Evolutionary conservation across 1,140 invertebrate genomes (phyloP).

Genomic region (Pinna nobilis): DNA sequence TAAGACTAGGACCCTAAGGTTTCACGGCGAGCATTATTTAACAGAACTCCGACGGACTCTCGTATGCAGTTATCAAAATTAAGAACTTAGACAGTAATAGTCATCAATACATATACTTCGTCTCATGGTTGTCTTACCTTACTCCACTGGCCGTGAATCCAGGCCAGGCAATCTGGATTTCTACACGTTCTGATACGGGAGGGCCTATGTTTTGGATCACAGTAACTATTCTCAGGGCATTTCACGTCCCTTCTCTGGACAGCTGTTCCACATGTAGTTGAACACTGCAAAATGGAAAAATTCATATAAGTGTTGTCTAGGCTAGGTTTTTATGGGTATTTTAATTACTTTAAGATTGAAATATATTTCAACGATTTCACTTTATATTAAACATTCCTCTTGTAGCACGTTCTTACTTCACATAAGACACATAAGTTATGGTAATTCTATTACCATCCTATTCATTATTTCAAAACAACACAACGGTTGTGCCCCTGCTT

Average conservation of each 20-base stretch:
- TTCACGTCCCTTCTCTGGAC: conserved; percentile 61
- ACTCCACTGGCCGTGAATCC: conserved; percentile 75
- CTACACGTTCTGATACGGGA: conserved; percentile 56
- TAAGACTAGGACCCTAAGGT: too few relatives aligned
- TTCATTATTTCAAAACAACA: too few relatives aligned
- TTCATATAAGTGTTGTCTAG: too few relatives aligned
- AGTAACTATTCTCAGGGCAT: conserved; percentile 63
- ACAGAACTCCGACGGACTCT: background rate
- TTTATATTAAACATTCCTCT: background rate
- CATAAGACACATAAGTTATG: background rate
- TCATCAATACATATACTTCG: background rate
- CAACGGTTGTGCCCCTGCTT: too few relatives aligned
- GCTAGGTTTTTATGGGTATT: too few relatives aligned
- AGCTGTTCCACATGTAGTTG: conserved; percentile 71
- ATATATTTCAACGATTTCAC: background rate
- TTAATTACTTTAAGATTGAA: background rate
- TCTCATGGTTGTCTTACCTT: conserved; percentile 56
- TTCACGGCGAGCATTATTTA: too few relatives aligned
- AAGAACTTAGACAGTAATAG: background rate
- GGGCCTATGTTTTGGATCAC: conserved; percentile 69
- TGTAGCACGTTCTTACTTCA: background rate
- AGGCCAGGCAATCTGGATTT: conserved; percentile 64
- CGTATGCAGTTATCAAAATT: background rate
- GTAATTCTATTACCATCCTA: background rate
- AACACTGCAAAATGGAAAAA: conserved; percentile 70